Percentiles rank a stretch among this genome's conserved stretches.
phyloP scores from a whole-genome alignment of 2,797 vertebrate genomes.

The Trachops cirrhosus region DNA sequence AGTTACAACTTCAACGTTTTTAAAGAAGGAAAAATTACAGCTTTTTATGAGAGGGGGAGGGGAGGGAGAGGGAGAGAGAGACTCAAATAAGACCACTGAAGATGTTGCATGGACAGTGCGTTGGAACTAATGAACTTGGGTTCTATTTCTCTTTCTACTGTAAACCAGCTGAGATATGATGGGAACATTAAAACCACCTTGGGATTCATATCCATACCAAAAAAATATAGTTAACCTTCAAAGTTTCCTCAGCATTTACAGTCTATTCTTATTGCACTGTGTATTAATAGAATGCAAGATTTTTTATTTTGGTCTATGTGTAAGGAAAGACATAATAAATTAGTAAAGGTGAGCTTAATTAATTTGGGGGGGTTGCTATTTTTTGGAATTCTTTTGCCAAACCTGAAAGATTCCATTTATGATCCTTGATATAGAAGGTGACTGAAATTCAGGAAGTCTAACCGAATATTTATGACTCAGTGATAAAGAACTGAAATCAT shows the following conservation, averaged over 20 bases:
- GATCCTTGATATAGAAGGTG: background rate
- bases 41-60: background rate
- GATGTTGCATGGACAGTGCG: too few relatives aligned
- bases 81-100: background rate
- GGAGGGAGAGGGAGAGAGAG: too few relatives aligned
- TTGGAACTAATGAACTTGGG: background rate
- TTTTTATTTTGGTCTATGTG: background rate
- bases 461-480: background rate
- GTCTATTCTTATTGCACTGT: background rate
- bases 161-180: background rate
- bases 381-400: constrained; percentile 3
- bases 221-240: background rate
- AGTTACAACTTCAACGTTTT: background rate
- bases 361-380: background rate
- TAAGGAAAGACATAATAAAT: constrained; percentile 3
- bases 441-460: background rate
- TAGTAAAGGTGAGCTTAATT: background rate
- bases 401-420: background rate
- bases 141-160: background rate
- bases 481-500: background rate
- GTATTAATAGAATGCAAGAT: background rate
- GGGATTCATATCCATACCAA: background rate
- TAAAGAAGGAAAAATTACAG: background rate
- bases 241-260: background rate
- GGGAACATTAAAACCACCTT: background rate